Conservation (phyloP, 2,113 vertebrate species). For the Silurus meridionalis region DNA sequence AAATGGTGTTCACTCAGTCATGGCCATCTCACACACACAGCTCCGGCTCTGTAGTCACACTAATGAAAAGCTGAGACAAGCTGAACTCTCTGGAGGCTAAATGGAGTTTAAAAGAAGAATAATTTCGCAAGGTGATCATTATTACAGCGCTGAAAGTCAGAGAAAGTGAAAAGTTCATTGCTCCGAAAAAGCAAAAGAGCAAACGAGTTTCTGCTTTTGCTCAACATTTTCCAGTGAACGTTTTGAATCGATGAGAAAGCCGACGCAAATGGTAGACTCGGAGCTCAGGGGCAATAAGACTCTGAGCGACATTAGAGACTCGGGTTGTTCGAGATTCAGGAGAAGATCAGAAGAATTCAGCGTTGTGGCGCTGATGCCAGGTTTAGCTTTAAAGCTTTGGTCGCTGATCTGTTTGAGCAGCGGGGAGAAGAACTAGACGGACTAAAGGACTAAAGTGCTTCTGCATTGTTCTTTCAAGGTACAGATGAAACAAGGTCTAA, state of each 20-base stretch:
- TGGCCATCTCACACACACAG: slow-evolving; percentile 5
- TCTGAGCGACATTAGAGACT: neutral
- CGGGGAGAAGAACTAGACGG: neutral
- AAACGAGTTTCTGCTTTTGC: neutral
- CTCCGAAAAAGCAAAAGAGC: neutral
- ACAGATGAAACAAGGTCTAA: neutral
- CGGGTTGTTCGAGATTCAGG: neutral
- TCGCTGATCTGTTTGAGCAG: neutral
- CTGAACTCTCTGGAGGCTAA: slow-evolving; percentile 7
- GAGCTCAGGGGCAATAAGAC: neutral
- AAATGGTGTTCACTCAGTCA: slow-evolving; percentile 12
- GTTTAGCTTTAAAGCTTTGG: neutral
- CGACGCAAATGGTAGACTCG: neutral
- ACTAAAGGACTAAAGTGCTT: too few relatives aligned
- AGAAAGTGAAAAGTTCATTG: neutral
- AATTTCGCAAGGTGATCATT: slow-evolving; percentile 27
- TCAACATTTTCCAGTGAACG: neutral
- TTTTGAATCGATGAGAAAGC: neutral
- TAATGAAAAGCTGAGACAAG: slow-evolving; percentile 30
- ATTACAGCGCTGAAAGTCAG: slow-evolving; percentile 3
- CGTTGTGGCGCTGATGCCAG: too few relatives aligned
- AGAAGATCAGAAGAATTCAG: neutral
- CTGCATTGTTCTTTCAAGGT: neutral
- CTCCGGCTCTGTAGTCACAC: slow-evolving; percentile 17
- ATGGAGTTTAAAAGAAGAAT: slow-evolving; percentile 26